phyloP scores from a whole-genome alignment of 2,113 vertebrate genomes.

The Panthera tigris region DNA sequence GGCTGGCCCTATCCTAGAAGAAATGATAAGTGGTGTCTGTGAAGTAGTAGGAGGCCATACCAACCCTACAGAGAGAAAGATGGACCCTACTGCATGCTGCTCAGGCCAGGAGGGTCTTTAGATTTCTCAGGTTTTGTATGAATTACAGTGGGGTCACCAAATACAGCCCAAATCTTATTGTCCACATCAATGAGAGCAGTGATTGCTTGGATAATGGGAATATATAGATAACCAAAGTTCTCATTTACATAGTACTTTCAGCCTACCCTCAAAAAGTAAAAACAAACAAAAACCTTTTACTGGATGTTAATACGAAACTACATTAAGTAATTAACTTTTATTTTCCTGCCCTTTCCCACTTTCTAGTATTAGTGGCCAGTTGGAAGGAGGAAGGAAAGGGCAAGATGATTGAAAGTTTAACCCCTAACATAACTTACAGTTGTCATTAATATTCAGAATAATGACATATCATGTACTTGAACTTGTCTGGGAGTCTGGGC shows the following conservation, averaged over 20 bases:
- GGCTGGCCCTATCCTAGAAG: background rate
- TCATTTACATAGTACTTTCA: slow-evolving; percentile 12
- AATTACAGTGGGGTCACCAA: background rate
- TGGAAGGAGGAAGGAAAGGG: background rate
- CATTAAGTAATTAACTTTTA: background rate
- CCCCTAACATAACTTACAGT: background rate
- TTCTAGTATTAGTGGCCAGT: background rate
- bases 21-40: background rate
- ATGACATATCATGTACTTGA: background rate
- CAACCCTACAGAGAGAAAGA: background rate
- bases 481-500: background rate
- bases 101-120: background rate
- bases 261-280: background rate
- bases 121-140: background rate
- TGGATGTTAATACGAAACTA: background rate
- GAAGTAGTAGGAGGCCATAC: background rate
- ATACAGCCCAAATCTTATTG: background rate
- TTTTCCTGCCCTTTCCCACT: background rate
- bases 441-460: background rate
- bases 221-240: background rate
- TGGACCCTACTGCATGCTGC: background rate
- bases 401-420: slow-evolving; percentile 5
- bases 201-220: background rate
- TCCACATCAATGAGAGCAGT: background rate
- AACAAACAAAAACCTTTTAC: background rate